Evolutionary conservation across 2,888 invertebrate genomes (phyloP).

Genomic region (Leptinotarsa peninsularis): DNA sequence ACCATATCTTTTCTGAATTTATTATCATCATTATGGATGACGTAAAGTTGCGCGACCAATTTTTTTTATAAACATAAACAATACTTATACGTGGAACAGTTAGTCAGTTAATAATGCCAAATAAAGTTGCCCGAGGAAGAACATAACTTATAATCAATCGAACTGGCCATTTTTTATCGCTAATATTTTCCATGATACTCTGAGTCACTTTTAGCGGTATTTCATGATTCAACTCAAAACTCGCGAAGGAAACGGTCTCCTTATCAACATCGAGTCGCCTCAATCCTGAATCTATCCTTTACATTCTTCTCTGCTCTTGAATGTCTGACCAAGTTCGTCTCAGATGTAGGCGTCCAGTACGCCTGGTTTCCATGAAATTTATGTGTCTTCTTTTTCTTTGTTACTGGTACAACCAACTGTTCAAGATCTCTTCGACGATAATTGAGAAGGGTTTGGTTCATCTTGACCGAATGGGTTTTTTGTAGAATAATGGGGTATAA

Average conservation of each 20-base stretch:
- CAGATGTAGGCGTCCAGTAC: slow-evolving; percentile 22
- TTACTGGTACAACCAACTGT: slow-evolving; percentile 15
- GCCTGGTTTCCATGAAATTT: slow-evolving; percentile 20
- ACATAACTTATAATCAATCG: no score
- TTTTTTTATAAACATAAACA: no score
- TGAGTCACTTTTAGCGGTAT: slow-evolving; percentile 1
- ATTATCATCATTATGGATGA: no score
- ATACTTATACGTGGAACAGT: no score
- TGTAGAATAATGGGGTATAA: no score
- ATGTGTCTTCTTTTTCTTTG: slow-evolving; percentile 20
- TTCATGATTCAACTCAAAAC: slow-evolving; percentile 11
- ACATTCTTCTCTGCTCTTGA: not conserved
- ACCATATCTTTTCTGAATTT: no score
- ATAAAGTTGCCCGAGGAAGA: no score
- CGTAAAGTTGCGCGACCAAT: no score
- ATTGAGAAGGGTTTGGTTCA: slow-evolving; percentile 16
- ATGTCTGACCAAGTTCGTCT: slow-evolving; percentile 19
- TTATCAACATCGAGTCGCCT: not conserved
- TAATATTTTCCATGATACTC: not conserved
- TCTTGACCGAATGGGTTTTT: not conserved
- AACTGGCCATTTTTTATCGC: not conserved
- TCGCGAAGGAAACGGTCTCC: not conserved
- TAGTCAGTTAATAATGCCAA: no score
- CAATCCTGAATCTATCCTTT: not conserved
- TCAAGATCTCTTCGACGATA: slow-evolving; percentile 20